Conservation (phyloP, 2,797 vertebrate genomes). For the Steatocranus sp. region DNA sequence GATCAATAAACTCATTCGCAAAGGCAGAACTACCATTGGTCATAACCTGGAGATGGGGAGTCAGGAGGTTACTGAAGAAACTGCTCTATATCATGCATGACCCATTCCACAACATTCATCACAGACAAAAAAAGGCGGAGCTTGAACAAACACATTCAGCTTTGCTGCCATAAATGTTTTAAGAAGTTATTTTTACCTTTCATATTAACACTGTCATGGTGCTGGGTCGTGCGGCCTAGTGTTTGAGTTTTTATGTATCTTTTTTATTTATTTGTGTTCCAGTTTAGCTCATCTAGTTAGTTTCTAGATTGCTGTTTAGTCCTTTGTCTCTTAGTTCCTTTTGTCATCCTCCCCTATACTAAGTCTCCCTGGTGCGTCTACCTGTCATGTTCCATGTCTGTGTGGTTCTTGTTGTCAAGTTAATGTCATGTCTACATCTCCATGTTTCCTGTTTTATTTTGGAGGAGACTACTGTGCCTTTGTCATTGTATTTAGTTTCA, state of each 20-base stretch:
- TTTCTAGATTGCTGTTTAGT: background rate
- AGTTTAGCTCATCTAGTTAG: background rate
- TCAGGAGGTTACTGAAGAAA: background rate
- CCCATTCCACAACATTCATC: background rate
- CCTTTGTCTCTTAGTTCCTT: background rate
- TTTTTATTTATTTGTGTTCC: background rate
- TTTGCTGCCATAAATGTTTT: background rate
- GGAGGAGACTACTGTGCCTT: background rate
- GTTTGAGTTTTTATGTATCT: background rate
- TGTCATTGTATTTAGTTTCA: background rate
- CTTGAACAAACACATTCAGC: background rate
- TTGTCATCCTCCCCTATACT: background rate
- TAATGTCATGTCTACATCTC: background rate
- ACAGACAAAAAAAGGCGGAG: background rate
- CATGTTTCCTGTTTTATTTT: background rate
- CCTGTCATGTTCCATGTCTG: background rate
- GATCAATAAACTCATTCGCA: background rate
- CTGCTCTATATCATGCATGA: background rate
- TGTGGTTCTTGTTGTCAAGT: background rate
- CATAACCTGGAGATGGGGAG: background rate
- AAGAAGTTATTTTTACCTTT: background rate
- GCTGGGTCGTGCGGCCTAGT: background rate
- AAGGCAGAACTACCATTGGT: background rate
- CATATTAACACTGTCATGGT: background rate
- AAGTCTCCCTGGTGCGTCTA: background rate